Conservation (phyloP, 2,888 invertebrate genomes). For the Strigamia transsilvanica region DNA sequence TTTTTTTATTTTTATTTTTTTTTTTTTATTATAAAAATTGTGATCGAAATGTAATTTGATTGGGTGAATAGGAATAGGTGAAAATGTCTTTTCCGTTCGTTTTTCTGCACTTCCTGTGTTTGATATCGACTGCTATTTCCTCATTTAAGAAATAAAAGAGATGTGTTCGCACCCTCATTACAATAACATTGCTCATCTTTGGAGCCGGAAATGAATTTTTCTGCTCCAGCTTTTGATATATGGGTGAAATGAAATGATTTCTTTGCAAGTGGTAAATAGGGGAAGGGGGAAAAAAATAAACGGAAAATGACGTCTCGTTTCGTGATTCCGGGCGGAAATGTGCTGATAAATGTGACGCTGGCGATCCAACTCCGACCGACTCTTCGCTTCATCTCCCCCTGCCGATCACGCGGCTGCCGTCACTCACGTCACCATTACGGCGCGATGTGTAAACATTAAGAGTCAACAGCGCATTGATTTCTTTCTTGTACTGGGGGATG, state of each 20-base stretch:
- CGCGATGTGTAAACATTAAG: no score
- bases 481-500: not conserved
- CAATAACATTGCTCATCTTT: conserved; percentile 22
- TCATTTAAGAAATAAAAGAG: not conserved
- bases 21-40: not conserved
- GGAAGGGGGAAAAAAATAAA: not conserved
- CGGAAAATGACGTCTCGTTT: conserved; percentile 1
- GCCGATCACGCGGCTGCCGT: no score
- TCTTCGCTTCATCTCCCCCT: not conserved
- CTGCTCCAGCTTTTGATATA: not conserved
- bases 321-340: conserved; percentile 13
- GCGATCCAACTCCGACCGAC: not conserved
- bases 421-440: no score
- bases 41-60: not conserved
- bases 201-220: conserved; percentile 13
- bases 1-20: not conserved
- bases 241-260: conserved; percentile 6
- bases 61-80: conserved; percentile 27
- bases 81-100: conserved; percentile 43
- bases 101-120: conserved; percentile 21
- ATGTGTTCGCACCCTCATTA: not conserved
- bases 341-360: not conserved
- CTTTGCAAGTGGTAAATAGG: conserved; percentile 4
- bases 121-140: conserved; percentile 31
- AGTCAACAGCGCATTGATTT: no score